Evolutionary conservation across 1,140 invertebrate species (phyloP).

Genomic region (Diorhabda sublineata): DNA sequence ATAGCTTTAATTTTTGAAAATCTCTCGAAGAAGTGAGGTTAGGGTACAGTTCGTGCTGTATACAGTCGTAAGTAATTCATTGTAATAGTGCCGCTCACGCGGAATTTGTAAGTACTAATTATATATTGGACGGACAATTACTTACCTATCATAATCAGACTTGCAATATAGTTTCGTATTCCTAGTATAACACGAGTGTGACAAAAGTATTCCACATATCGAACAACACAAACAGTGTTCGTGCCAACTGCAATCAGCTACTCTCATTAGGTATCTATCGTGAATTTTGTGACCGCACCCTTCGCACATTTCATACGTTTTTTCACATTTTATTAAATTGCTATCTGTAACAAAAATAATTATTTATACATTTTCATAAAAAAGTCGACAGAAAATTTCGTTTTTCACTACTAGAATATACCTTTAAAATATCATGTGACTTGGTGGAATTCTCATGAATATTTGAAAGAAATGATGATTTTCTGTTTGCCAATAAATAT

Average conservation of each 20-base stretch:
- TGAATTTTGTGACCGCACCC: slow-evolving; percentile 89
- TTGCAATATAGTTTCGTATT: slow-evolving; percentile 95
- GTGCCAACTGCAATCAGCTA: slow-evolving; percentile 89
- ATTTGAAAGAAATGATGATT: too few species aligned
- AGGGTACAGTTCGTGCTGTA: too few species aligned
- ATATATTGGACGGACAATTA: background rate
- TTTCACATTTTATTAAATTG: slow-evolving; percentile 58
- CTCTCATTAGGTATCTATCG: slow-evolving; percentile 88
- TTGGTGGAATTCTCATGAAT: too few species aligned
- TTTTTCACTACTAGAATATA: too few species aligned
- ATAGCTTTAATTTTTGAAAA: too few species aligned
- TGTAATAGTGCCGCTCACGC: too few species aligned
- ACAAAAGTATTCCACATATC: slow-evolving; percentile 80
- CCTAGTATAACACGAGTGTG: slow-evolving; percentile 84
- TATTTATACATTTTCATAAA: background rate
- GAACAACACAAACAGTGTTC: slow-evolving; percentile 88
- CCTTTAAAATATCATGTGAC: too few species aligned
- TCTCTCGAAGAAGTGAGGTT: too few species aligned
- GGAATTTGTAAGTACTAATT: background rate
- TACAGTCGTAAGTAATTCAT: too few species aligned
- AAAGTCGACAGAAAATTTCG: background rate
- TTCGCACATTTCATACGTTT: slow-evolving; percentile 75
- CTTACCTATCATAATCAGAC: slow-evolving; percentile 86
- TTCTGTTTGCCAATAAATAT: too few species aligned
- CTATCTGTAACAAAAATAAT: slow-evolving; percentile 46